Base-by-base conservation (phyloP, 2,888 invertebrate species). In the Rhingia campestris region DNA sequence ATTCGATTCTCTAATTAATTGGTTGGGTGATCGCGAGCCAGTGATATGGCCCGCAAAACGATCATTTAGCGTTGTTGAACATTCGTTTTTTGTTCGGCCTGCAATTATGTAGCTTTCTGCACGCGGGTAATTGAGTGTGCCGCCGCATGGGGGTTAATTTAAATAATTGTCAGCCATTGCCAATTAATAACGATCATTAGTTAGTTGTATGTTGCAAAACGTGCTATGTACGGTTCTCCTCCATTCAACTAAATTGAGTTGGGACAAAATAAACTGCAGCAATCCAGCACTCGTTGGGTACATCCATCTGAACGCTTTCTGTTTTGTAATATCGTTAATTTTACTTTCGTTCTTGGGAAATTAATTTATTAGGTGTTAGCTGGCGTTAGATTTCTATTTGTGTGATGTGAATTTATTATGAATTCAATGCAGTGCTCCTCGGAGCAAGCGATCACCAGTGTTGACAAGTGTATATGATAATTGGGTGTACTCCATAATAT, bases 141-240 rank as follows among this genome's bases (percentile, higher is more conserved):
- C 70, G 74, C 53, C 61, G 69, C 70, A 58, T 41, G 70, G 47
- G 64, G 70, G 80, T 59, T 84, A 64, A 84, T 84, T 84, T 84
- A 80, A 84, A 84, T 84, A 84, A 84, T 84, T 80, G 80, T 53
- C 70, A 70, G 74, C 74, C 79, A 80, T 80, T 75, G 74, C 74
- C 80, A 74, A 80, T 80, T 84, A 79, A 84, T 84, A 79, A 66
- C 84, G 74, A 64, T 82, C 82, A 81, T 81, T 81, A 81, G 80
- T 81, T 81, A 81, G 80, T 67, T 51, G 67, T 35, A 49, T 74
- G 81, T 81, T 70, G 81, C 81, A 51, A 81, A 81, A 81, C 67
- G 74, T 75, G 74, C 51, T 63, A 41, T 53, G 56, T 74, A 56
- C 80, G 63, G 67, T 66, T 58, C 6, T 12, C 14, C 1, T 67